phyloP scores from a whole-genome alignment of 92 coral and sea anemone species.

The Nematostella vectensis region DNA sequence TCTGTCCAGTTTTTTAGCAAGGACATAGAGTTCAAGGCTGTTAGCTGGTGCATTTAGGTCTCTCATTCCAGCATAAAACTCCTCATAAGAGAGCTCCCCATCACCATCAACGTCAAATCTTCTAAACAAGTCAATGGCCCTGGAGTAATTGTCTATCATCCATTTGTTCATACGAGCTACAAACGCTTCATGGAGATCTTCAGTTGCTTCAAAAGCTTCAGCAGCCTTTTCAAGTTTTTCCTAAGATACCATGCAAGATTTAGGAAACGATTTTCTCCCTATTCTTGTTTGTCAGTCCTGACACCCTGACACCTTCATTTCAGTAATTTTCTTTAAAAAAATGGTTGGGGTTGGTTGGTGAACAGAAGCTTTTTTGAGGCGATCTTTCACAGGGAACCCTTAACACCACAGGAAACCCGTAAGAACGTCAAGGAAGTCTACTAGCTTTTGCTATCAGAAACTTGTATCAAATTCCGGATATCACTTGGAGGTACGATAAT shows the following conservation, averaged over 20 bases:
- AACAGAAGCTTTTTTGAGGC: too few relatives aligned
- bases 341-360: background rate
- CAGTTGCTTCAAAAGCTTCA: slow-evolving; percentile 90
- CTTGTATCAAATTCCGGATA: too few relatives aligned
- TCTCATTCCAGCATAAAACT: slow-evolving; percentile 98
- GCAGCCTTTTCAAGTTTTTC: slow-evolving; percentile 97
- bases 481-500: too few relatives aligned
- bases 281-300: too few relatives aligned
- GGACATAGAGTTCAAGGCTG: slow-evolving; percentile 83
- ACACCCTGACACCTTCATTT: too few relatives aligned
- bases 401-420: too few relatives aligned
- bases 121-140: slow-evolving; percentile 92
- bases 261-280: too few relatives aligned
- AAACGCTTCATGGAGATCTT: slow-evolving; percentile 88
- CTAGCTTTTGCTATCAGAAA: too few relatives aligned
- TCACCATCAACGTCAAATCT: slow-evolving; percentile 98
- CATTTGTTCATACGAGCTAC: slow-evolving; percentile 96
- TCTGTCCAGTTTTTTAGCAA: slow-evolving; percentile 83
- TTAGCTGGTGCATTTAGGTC: slow-evolving; percentile 94
- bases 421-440: too few relatives aligned
- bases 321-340: background rate
- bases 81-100: slow-evolving; percentile 89
- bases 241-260: slow-evolving; percentile 23
- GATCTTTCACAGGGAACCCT: too few relatives aligned
- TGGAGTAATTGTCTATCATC: slow-evolving; percentile 89